phyloP scores from a whole-genome alignment of 2,888 invertebrate genomes.

The Orchestes rusci region DNA sequence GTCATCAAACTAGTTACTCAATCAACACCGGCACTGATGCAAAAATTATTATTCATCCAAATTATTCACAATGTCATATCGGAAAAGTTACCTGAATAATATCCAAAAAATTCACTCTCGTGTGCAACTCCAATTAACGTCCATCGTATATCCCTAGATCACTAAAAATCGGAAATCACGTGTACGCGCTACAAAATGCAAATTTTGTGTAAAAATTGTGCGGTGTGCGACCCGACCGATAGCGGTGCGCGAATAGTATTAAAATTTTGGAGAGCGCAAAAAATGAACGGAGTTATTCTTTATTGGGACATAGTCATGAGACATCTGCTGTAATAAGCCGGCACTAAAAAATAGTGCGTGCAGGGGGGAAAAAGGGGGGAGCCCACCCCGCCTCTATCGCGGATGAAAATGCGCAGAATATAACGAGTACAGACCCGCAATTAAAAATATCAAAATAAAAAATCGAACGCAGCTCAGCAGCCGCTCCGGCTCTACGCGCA shows the following conservation, averaged over 20 bases:
- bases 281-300: conserved; percentile 45
- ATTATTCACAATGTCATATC: too few relatives aligned
- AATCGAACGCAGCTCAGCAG: conserved; percentile 32
- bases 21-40: too few relatives aligned
- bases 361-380: conserved; percentile 23
- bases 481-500: conserved; percentile 22
- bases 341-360: conserved; percentile 60
- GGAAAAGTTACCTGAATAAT: too few relatives aligned
- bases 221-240: too few relatives aligned
- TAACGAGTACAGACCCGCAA: conserved; percentile 52
- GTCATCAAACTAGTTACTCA: too few relatives aligned
- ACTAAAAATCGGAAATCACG: too few relatives aligned
- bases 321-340: conserved; percentile 59
- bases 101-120: too few relatives aligned
- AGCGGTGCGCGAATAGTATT: conserved; percentile 34
- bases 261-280: conserved; percentile 46
- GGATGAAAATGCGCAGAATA: conserved; percentile 55
- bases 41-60: too few relatives aligned
- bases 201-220: too few relatives aligned
- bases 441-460: conserved; percentile 51
- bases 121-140: too few relatives aligned
- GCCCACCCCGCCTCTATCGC: conserved; percentile 44
- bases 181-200: too few relatives aligned
- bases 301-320: conserved; percentile 52
- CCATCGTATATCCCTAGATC: too few relatives aligned